Base-by-base conservation (phyloP, 2,797 vertebrate species). In the Nasua narica region DNA sequence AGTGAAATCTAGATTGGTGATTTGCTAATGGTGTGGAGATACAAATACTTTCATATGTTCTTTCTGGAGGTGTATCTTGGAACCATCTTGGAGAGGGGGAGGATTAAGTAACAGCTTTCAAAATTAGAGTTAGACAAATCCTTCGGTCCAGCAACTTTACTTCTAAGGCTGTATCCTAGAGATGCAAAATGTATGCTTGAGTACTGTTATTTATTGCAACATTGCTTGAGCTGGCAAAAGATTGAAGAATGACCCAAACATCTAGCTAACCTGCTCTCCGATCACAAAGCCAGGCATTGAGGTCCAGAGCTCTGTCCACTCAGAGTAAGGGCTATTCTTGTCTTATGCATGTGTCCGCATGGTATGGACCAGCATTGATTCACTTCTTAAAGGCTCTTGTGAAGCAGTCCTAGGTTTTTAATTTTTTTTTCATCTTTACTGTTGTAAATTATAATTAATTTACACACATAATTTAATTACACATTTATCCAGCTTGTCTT, bases 171-270 rank as follows among this genome's bases (percentile, higher is more conserved):
- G 29, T 77, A 77, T 88, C 7, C n/a, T 94, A 78, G 78, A 81
- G 40, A 84, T 54, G 25, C 14, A 93, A 72, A 91, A 62, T 67
- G 56, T 76, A 35, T 82, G 58, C 21, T 32, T 48, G 32, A 90
- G 11, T 37, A 77, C n/a, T 18, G n/a, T 77, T 96, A 84, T 91
- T 93, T 94, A 90, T 78, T 83, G 27, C n/a, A 82, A 32, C 25
- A 29, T 74, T 91, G 15, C 46, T 94, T 86, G 25, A 76, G 11
- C 46, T 60, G 87, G 13, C 43, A 72, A 54, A 95, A 50, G n/a
- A 81, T 3, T 58, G 9, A 87, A 85, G 46, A 97, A 52, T 27
- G 60, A 37, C 43, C 43, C 60, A 83, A 35, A 74, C 21, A 29
- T 67, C 77, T 77, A 81, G 37, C 65, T 62, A 54, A 37, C 21